Base-by-base conservation (phyloP, 2,113 vertebrate genomes). In the Heloderma charlesbogerti region DNA sequence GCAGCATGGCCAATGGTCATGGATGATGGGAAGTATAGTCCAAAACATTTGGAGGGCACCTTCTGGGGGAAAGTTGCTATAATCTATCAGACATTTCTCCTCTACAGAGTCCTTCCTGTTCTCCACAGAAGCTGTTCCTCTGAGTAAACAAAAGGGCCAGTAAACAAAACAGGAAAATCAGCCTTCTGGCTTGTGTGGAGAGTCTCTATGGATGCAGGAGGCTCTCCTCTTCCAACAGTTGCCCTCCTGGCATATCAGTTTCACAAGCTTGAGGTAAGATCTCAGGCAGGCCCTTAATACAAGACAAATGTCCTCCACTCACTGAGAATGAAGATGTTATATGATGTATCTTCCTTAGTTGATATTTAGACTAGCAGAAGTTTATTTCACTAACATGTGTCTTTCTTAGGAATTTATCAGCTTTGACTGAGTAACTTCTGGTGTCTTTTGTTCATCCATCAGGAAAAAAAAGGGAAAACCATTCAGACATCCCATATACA, bases 271-370 rank as follows among this genome's bases (percentile, higher is more conserved):
- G 12, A 40, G 25, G 15, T 84, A 13, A 84, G 16, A 45, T 84
- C 25, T 67, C 63, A 66, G 9, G 18, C 15, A 82, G 6, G 54
- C 54, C 54, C 43, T 0, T 88, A 6, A 80, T 31, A 0, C 3
- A 86, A 86, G 77, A 0, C 34, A 2, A 10, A n/a, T 15, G 29
- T 0, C n/a, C n/a, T 90, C 88, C 84, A 54, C 0, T 80, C 0
- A 25, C 9, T 0, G 3, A 37, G 63, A 80, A 22, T 13, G 77
- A 91, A 92, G 89, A 90, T 77, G 93, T 89, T n/a, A 0, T 9
- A 43, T 5, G 25, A 74, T 0, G 1, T 6, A n/a, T 63, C 43
- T 63, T 72, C 9, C 74, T 88, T n/a, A 89, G 9, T 20, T 74
- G 86, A 45, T 15, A 83, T 86, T 0, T 4, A 81, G 90, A 88